A percentile compares a stretch with the other conserved stretches of the same genome.
Conservation (phyloP, 2,113 vertebrate species). For the Heterotis niloticus region DNA sequence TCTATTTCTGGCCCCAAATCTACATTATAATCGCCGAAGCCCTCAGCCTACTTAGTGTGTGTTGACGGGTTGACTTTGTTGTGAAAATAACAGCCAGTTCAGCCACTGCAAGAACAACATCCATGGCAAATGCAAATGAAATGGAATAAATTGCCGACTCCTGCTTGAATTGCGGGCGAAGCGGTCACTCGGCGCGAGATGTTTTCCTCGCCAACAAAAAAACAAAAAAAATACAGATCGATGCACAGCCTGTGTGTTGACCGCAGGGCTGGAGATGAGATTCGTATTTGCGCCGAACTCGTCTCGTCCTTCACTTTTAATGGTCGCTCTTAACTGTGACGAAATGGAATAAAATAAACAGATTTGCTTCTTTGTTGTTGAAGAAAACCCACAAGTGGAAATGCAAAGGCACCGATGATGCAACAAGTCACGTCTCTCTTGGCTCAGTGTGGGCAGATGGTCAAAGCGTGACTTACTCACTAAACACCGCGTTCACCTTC, state of each 20-base stretch:
- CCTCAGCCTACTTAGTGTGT: constrained; percentile 22
- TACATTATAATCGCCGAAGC: constrained; percentile 19
- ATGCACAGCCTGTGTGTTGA: neutral
- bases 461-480: too few species aligned
- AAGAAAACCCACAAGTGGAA: too few species aligned
- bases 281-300: neutral
- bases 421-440: too few species aligned
- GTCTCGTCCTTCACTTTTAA: neutral
- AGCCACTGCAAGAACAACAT: neutral
- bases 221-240: neutral
- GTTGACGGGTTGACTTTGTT: constrained; percentile 29
- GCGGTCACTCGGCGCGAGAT: neutral
- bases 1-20: constrained; percentile 29
- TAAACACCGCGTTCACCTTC: too few species aligned
- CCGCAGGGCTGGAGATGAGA: neutral
- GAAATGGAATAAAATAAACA: too few species aligned
- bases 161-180: constrained; percentile 3
- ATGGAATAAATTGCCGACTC: neutral
- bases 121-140: constrained; percentile 11
- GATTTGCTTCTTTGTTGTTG: too few species aligned
- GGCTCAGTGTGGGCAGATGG: too few species aligned
- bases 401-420: too few species aligned
- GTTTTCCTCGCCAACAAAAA: too few species aligned
- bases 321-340: neutral
- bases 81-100: constrained; percentile 31